Evolutionary conservation across 2,113 vertebrate genomes (phyloP), one percentile per base, ranked within the genome.

Genomic region (Actenoides lindsayi): DNA sequence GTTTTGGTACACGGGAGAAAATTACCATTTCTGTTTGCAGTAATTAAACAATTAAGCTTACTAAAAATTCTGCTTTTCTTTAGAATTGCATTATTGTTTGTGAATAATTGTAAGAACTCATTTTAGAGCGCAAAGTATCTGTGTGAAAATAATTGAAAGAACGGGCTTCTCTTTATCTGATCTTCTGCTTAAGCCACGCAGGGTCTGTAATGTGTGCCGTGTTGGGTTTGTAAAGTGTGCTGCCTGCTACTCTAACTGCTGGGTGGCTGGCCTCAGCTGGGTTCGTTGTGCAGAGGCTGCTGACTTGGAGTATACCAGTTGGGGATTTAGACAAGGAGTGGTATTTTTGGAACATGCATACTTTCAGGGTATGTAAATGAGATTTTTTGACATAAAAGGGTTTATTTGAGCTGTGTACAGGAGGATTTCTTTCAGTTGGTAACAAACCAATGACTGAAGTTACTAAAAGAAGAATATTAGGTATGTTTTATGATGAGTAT

Each of bases 331-430:
- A 39, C 44, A 53, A 19, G 44, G 30, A 48, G 30, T 10, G 16
- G 8, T 33, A 5, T 1, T 33, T 48, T n/a, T 41, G 21, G 56
- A 44, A 44, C 1, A 0, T 4, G 41, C 7, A 1, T 18, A 33
- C 71, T 73, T 63, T 51, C 46, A 33, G 33, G 39, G 56, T 23
- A 31, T 11, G 28, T 20, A 31, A 2, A 31, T 23, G 39, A 68
- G 75, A 27, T 19, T 62, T 80, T 48, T 57, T 42, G 14, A 39
- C 23, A 15, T 14, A 1, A 0, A 33, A 31, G 21, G 25, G 46
- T 28, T 76, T 75, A 30, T 37, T 25, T 80, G 37, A 78, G 76
- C 48, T 68, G 51, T 78, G 65, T 56, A 9, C 31, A 74, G 56
- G 17, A 54, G n/a, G 64, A 62, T 10, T 39, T 44, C 51, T 13